A percentile compares a stretch with the other conserved stretches of the same genome.
These are phyloP conservation scores for Leucophenga varia DNA, from an alignment of 1,140 invertebrate genomes.

Conservation along the genomic window DNA sequence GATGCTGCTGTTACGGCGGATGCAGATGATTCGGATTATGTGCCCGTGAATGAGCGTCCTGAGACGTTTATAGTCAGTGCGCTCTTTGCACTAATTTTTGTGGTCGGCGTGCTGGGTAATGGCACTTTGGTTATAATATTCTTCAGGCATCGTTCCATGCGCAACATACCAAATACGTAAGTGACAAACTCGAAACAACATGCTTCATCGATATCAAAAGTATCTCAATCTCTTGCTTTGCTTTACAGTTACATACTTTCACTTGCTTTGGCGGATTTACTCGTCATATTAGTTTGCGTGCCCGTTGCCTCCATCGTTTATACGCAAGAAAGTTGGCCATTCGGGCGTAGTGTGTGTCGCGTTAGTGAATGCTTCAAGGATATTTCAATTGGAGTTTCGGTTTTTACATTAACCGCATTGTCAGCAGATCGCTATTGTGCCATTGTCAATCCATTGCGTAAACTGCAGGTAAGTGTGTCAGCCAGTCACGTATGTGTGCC, in stretches of 20 bases:
- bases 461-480: slow-evolving; percentile 59
- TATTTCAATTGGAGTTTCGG: slow-evolving; percentile 84
- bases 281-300: slow-evolving; percentile 79
- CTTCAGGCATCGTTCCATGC: slow-evolving; percentile 72
- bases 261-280: slow-evolving; percentile 67
- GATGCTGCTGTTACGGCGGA: no score
- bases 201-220: no score
- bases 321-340: slow-evolving; percentile 82
- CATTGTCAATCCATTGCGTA: slow-evolving; percentile 80
- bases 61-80: slow-evolving; percentile 83
- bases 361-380: slow-evolving; percentile 82
- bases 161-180: slow-evolving; percentile 87
- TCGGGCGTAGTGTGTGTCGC: slow-evolving; percentile 73
- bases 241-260: slow-evolving; percentile 65
- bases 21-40: no score
- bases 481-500: no score
- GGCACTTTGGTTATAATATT: slow-evolving; percentile 81
- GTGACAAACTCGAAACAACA: slow-evolving; percentile 53
- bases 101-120: slow-evolving; percentile 83
- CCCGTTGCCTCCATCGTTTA: slow-evolving; percentile 83
- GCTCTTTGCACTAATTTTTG: slow-evolving; percentile 80
- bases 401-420: slow-evolving; percentile 84
- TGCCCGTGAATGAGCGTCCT: slow-evolving; percentile 69
- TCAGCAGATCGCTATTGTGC: slow-evolving; percentile 85
- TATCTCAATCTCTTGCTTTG: no score